Evolutionary conservation across 2,888 invertebrate species (phyloP), one percentile per base, ranked within the genome.

Genomic region (Drosophila neotestacea): DNA sequence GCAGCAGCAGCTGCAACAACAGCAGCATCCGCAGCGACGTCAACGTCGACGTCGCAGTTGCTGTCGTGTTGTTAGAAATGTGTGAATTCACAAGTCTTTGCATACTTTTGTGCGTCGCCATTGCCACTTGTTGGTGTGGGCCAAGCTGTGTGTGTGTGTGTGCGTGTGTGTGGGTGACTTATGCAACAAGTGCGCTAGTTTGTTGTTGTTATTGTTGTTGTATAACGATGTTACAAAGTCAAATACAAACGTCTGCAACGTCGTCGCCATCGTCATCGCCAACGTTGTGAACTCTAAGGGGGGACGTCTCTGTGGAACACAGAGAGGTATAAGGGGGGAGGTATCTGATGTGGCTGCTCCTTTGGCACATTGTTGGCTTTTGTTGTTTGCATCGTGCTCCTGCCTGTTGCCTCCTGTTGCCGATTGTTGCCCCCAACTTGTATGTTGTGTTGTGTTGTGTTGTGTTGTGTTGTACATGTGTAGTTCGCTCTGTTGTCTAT

Each of bases 151-250:
- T 63, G 47, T 27, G 28, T 69, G 47, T 39, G 50, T 59, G 74
- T 70, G 46, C 60, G 63, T 68, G 59, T 72, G 67, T 65, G 68
- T 70, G 50, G 41, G 67, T 69, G 68, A 78, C 73, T 81, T 85
- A 77, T 88, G 86, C 86, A 87, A 87, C 86, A 87, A 88, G 86
- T 88, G 85, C 68, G 70, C 81, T 77, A 88, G 80, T 85, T 73
- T 54, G 44, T 47, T 70, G 52, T 32, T 62, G 9, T 32, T 61
- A 52, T 32, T 75, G 74, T 76, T 83, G 81, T 76, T 85, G 73
- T 79, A 48, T 81, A 84, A 84, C 84, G 79, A 75, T 81, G 84
- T 84, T 84, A 79, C 84, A 86, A 86, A 84, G 86, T 84, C 79
- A 86, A 84, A 86, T 77, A 86, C 79, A 81, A 85, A 86, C 73